Percentiles rank a stretch among this genome's conserved stretches.
Conservation (phyloP, 2,888 invertebrate species). For the Eristalis intricaria region DNA sequence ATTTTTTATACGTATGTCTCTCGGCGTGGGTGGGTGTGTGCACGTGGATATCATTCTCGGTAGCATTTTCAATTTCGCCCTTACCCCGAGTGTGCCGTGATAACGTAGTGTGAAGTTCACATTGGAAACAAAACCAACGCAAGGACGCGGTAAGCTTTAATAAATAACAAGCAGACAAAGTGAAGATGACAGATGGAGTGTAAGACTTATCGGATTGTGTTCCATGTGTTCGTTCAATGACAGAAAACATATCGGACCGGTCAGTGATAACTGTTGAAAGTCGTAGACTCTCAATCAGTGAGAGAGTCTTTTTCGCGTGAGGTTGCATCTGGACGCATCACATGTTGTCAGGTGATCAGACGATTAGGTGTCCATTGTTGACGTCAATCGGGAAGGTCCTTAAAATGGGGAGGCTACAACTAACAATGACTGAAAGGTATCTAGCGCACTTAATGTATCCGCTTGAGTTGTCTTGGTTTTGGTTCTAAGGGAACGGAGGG, state of each 20-base stretch:
- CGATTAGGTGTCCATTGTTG: background rate
- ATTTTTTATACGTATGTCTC: background rate
- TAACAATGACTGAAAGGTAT: too few species aligned
- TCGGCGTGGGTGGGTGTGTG: background rate
- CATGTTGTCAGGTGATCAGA: background rate
- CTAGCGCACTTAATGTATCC: too few species aligned
- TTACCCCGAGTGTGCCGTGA: background rate
- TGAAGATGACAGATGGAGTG: background rate
- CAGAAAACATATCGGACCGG: background rate
- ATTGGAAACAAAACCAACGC: too few species aligned
- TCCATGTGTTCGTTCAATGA: background rate
- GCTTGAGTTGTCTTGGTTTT: too few species aligned
- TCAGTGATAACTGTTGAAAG: background rate
- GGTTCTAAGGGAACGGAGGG: too few species aligned
- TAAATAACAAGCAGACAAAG: background rate
- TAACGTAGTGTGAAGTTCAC: background rate
- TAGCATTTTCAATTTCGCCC: background rate
- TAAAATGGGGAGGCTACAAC: too few species aligned
- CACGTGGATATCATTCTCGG: background rate
- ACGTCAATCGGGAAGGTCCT: too few species aligned
- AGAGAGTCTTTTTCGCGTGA: background rate
- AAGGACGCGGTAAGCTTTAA: background rate
- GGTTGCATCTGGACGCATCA: background rate
- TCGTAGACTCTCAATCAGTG: background rate
- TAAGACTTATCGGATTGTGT: background rate